These are phyloP conservation scores for Argyrosomus regius DNA, from an alignment of 2,797 vertebrate species.

Conservation along the genomic window DNA sequence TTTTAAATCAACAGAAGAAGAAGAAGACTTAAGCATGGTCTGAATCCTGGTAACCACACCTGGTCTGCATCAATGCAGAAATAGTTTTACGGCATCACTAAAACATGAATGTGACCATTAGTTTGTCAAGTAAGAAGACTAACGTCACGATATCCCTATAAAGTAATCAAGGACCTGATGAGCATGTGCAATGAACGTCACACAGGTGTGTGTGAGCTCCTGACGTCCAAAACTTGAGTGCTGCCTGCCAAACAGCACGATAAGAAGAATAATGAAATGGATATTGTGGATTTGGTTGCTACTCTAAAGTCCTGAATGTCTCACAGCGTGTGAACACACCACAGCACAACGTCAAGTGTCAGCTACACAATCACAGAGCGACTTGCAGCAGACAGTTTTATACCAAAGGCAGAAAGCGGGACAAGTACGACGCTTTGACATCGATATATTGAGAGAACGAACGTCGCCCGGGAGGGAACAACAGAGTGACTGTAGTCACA, in stretches of 20 bases:
- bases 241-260: neutral
- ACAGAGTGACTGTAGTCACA: neutral
- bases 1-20: conserved; percentile 35
- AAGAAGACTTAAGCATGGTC: conserved; percentile 15
- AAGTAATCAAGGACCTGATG: conserved; percentile 7
- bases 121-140: conserved; percentile 3
- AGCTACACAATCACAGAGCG: neutral
- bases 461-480: neutral
- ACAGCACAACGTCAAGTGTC: conserved; percentile 3
- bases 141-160: conserved; percentile 1
- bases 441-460: neutral
- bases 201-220: neutral
- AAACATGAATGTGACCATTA: conserved; percentile 14
- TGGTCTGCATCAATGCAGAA: conserved; percentile 17
- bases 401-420: neutral
- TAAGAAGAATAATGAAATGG: neutral
- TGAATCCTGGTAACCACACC: conserved; percentile 1
- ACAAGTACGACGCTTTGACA: neutral
- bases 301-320: neutral
- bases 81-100: neutral
- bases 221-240: neutral
- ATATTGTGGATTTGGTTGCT: neutral
- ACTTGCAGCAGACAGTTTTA: neutral
- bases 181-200: neutral
- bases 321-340: neutral